Evolutionary conservation across 2,113 vertebrate genomes (phyloP).

Genomic region (Vicugna pacos): DNA sequence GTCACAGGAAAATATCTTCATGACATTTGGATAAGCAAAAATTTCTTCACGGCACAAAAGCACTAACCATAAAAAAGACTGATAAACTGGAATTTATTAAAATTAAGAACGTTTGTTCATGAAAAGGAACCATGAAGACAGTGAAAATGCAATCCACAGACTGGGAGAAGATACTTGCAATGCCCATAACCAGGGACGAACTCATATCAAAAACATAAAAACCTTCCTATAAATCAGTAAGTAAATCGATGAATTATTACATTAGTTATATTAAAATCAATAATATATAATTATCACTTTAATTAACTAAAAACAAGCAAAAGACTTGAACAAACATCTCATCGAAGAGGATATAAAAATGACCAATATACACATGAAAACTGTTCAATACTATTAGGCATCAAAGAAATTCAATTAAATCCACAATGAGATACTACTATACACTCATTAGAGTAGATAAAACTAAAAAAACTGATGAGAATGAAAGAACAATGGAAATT

Average conservation of each 20-base stretch:
- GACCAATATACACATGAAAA: background rate
- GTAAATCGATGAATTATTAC: background rate
- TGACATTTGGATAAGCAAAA: background rate
- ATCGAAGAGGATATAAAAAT: too few relatives aligned
- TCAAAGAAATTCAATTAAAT: background rate
- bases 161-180: background rate
- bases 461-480: background rate
- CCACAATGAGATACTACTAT: background rate
- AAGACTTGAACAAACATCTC: too few relatives aligned
- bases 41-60: background rate
- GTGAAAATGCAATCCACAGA: too few relatives aligned
- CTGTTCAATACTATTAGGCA: background rate
- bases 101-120: too few relatives aligned
- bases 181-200: background rate
- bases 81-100: background rate
- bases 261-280: background rate
- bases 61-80: background rate
- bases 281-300: background rate
- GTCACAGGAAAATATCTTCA: background rate
- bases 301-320: background rate
- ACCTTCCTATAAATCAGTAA: background rate
- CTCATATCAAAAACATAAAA: background rate
- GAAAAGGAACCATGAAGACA: too few relatives aligned
- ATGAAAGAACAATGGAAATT: background rate
- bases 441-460: background rate